Evolutionary conservation across 2,888 invertebrate genomes (phyloP).

Genomic region (Sinhomidia bicolor): DNA sequence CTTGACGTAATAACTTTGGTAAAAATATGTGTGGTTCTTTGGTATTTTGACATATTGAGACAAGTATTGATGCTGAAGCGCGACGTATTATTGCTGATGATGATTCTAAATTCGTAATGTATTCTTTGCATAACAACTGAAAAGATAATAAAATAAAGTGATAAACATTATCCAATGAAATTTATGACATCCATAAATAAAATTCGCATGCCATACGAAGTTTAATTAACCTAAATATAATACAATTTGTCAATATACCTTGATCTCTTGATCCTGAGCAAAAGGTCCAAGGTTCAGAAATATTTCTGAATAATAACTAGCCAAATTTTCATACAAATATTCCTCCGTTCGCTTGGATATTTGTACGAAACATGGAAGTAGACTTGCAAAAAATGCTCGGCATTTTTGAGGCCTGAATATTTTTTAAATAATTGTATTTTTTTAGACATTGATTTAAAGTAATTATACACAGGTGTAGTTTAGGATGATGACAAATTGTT

Average conservation of each 20-base stretch:
- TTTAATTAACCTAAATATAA: no score
- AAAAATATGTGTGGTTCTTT: conserved; percentile 87
- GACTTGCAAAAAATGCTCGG: conserved; percentile 88
- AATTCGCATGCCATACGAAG: no score
- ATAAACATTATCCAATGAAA: not conserved
- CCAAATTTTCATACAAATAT: conserved; percentile 87
- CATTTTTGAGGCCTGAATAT: conserved; percentile 87
- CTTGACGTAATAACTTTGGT: conserved; percentile 86
- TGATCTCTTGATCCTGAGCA: conserved; percentile 87
- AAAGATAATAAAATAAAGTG: conserved; percentile 40
- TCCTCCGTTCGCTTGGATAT: conserved; percentile 89
- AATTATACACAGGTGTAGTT: no score
- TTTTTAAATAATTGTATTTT: not conserved
- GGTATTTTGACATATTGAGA: conserved; percentile 90
- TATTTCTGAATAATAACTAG: conserved; percentile 86
- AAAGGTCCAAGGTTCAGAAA: conserved; percentile 87
- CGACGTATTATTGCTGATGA: conserved; percentile 89
- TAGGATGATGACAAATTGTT: no score
- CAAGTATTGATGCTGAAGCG: conserved; percentile 90
- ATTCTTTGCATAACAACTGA: conserved; percentile 87
- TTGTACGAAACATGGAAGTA: conserved; percentile 88
- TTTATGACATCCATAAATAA: no score
- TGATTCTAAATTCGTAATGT: conserved; percentile 86
- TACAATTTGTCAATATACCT: conserved; percentile 82
- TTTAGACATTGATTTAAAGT: no score